Conservation (phyloP, 2,797 vertebrate species). For the Channa striata region DNA sequence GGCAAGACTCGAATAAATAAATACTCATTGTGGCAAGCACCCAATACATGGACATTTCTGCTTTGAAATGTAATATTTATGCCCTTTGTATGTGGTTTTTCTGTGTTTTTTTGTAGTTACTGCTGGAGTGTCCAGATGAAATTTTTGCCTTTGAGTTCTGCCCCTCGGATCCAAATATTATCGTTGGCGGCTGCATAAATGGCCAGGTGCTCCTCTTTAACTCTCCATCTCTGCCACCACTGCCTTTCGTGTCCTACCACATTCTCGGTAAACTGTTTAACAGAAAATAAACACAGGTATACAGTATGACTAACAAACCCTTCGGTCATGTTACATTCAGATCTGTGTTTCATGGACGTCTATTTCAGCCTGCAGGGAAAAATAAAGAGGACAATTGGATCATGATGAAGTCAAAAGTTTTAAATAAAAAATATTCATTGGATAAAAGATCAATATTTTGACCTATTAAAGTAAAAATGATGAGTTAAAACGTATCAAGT, state of each 20-base stretch:
- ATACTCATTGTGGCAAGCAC: slow-evolving; percentile 34
- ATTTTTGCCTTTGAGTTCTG: slow-evolving; percentile 92
- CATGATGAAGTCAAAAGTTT: too few relatives aligned
- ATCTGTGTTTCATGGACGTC: too few relatives aligned
- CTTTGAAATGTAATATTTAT: slow-evolving; percentile 63
- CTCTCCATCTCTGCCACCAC: slow-evolving; percentile 22
- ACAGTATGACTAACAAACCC: neutral
- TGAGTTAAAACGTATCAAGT: too few relatives aligned
- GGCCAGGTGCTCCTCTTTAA: slow-evolving; percentile 88
- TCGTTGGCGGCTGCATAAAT: slow-evolving; percentile 91
- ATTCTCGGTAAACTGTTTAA: slow-evolving; percentile 14
- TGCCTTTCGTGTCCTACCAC: slow-evolving; percentile 12
- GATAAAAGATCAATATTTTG: too few relatives aligned
- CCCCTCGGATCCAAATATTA: slow-evolving; percentile 91
- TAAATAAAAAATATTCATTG: too few relatives aligned
- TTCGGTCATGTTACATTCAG: neutral
- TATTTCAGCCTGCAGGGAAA: too few relatives aligned
- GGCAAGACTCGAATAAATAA: slow-evolving; percentile 52
- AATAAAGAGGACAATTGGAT: too few relatives aligned
- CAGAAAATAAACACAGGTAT: slow-evolving; percentile 12
- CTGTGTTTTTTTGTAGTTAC: slow-evolving; percentile 85
- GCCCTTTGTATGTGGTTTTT: slow-evolving; percentile 40
- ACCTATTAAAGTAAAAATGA: too few relatives aligned
- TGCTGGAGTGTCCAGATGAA: slow-evolving; percentile 91
- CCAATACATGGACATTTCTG: slow-evolving; percentile 37